These are phyloP conservation scores for Hydroisotoma schaefferi DNA, from an alignment of 2,888 invertebrate genomes.

Conservation along the genomic window DNA sequence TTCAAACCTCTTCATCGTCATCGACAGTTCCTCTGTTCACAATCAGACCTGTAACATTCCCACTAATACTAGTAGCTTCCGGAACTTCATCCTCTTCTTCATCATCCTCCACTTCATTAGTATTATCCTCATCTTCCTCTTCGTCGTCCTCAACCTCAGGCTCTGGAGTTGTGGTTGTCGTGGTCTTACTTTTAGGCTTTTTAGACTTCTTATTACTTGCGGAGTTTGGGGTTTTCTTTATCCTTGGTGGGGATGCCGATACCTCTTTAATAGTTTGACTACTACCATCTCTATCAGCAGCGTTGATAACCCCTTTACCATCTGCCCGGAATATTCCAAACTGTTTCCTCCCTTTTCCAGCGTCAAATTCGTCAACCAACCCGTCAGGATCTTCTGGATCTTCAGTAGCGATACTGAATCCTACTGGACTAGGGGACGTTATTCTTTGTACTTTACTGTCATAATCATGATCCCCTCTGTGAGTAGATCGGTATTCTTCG, in stretches of 20 bases:
- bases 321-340: conserved; percentile 12
- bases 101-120: conserved; percentile 10
- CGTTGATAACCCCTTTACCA: conserved; percentile 7
- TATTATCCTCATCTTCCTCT: conserved; percentile 5
- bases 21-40: conserved; percentile 24
- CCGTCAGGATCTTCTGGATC: conserved; percentile 23
- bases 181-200: conserved; percentile 14
- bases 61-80: conserved; percentile 24
- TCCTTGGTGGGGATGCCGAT: conserved; percentile 11
- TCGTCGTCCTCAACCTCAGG: conserved; percentile 2
- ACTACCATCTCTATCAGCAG: conserved; percentile 25
- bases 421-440: too few relatives aligned
- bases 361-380: not conserved
- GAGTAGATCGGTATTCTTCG: conserved; percentile 23
- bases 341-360: conserved; percentile 50
- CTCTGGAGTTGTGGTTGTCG: conserved; percentile 22
- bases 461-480: not conserved
- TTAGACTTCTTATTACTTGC: conserved; percentile 16
- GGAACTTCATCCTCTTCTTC: conserved; percentile 26
- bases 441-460: not conserved
- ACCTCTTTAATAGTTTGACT: conserved; percentile 33
- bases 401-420: conserved; percentile 48
- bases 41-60: conserved; percentile 13
- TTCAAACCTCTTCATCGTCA: not conserved
- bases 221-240: conserved; percentile 10